Evolutionary conservation across 2,888 invertebrate species (phyloP).

Genomic region (Drosophila cognata): DNA sequence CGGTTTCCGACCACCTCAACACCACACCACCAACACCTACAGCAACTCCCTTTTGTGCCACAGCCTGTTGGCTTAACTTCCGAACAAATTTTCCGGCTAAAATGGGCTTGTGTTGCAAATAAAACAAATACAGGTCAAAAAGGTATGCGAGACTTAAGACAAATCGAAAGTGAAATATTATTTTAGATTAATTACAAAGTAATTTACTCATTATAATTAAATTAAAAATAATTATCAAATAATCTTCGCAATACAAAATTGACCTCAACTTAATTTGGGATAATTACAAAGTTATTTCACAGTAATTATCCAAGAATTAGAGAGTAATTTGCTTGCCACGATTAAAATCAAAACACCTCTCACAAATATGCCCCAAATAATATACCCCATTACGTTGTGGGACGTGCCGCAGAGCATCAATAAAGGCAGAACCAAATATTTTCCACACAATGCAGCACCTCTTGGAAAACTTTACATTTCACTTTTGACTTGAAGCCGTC

Average conservation of each 20-base stretch:
- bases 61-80: neutral
- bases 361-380: neutral
- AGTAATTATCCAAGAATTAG: neutral
- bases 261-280: neutral
- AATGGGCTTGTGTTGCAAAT: slow-evolving; percentile 11
- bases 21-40: neutral
- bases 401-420: neutral
- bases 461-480: slow-evolving; percentile 51
- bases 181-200: no score
- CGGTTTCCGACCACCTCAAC: neutral
- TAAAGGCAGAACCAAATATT: slow-evolving; percentile 10
- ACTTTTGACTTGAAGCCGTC: slow-evolving; percentile 55
- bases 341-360: neutral
- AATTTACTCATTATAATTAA: no score
- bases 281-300: neutral
- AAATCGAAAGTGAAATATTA: no score
- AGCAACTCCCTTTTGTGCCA: neutral
- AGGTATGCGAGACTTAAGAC: no score
- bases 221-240: no score
- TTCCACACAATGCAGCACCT: slow-evolving; percentile 34
- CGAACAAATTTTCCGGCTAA: slow-evolving; percentile 39
- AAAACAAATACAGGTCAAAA: neutral
- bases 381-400: neutral
- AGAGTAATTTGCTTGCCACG: neutral
- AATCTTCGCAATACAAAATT: no score